These are phyloP conservation scores for Malacosoma neustria DNA, from an alignment of 2,888 invertebrate genomes.

Conservation along the genomic window DNA sequence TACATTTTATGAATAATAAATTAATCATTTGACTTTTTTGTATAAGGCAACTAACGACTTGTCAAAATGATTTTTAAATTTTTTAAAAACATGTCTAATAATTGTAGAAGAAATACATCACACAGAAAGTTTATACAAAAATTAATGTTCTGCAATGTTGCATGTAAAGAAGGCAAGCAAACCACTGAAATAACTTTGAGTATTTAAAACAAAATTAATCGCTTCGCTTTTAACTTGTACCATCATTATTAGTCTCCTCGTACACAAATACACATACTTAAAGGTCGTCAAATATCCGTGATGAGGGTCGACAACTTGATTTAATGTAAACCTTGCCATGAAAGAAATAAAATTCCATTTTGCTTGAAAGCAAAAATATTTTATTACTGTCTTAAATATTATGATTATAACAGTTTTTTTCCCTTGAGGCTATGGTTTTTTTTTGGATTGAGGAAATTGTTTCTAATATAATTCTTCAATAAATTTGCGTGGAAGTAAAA, in stretches of 20 bases:
- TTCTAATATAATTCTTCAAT: neutral
- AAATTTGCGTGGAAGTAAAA: neutral
- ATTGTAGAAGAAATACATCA: too few species aligned
- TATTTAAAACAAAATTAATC: neutral
- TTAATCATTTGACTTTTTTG: too few species aligned
- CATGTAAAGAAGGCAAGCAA: too few species aligned
- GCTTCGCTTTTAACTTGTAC: conserved; percentile 4
- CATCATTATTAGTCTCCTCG: conserved; percentile 15
- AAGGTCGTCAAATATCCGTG: conserved; percentile 6
- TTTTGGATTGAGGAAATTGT: neutral
- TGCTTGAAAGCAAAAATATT: neutral
- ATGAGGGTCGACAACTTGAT: conserved; percentile 6
- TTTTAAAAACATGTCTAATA: too few species aligned
- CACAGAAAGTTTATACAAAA: too few species aligned
- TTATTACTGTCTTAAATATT: neutral
- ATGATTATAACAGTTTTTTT: neutral
- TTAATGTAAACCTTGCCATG: neutral
- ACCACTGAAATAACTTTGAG: too few species aligned
- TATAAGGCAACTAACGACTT: too few species aligned
- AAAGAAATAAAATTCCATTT: neutral
- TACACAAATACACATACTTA: conserved; percentile 5
- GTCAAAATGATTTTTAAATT: too few species aligned
- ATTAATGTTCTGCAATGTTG: too few species aligned
- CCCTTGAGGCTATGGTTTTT: neutral
- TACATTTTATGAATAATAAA: too few species aligned